A percentile compares a stretch with the other conserved stretches of the same genome.
phyloP scores from a whole-genome alignment of 2,888 invertebrate species.

The Drosophila birchii region DNA sequence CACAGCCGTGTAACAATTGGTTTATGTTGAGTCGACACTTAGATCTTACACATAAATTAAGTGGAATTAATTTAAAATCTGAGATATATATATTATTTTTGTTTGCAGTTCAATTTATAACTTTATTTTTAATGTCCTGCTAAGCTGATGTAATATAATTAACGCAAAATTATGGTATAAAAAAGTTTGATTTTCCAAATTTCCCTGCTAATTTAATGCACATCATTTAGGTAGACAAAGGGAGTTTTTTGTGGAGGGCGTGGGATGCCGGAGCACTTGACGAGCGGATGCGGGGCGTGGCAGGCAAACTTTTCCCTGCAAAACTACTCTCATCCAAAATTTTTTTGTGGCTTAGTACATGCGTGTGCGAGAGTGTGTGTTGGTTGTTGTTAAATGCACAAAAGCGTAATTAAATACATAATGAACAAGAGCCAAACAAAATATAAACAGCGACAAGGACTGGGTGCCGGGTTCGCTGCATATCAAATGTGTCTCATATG shows the following conservation, averaged over 20 bases:
- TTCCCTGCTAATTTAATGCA: no score
- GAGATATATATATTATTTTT: no score
- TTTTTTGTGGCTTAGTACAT: slow-evolving; percentile 57
- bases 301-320: slow-evolving; percentile 46
- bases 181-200: no score
- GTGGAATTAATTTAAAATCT: neutral
- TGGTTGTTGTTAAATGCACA: slow-evolving; percentile 65
- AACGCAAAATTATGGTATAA: no score
- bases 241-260: neutral
- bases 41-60: neutral
- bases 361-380: slow-evolving; percentile 22
- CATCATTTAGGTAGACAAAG: slow-evolving; percentile 51
- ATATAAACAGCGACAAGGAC: slow-evolving; percentile 42
- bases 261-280: neutral
- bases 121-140: no score
- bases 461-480: slow-evolving; percentile 31
- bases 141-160: no score
- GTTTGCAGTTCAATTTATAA: no score
- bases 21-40: neutral
- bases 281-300: slow-evolving; percentile 13
- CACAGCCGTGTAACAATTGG: neutral
- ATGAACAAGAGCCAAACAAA: slow-evolving; percentile 74
- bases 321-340: slow-evolving; percentile 18
- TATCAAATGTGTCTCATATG: slow-evolving; percentile 55
- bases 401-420: slow-evolving; percentile 80